phyloP scores from a whole-genome alignment of 2,888 invertebrate species.

The Lepidocyrtoides sp. region DNA sequence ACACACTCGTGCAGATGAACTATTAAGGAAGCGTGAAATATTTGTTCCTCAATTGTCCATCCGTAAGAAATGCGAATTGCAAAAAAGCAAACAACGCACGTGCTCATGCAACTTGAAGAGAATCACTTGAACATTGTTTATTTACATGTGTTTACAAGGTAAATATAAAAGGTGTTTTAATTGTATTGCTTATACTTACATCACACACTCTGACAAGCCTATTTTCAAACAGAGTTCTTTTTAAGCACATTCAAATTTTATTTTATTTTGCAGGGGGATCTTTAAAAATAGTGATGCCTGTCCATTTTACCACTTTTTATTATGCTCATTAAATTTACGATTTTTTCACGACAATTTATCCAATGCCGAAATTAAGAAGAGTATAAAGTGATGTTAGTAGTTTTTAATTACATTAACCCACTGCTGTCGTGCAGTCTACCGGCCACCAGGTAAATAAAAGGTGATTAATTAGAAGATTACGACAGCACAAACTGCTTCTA shows the following conservation, averaged over 20 bases:
- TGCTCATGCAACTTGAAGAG: not conserved
- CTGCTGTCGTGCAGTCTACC: not conserved
- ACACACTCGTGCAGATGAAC: too few species aligned
- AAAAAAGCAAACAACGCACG: not conserved
- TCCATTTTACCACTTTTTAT: too few species aligned
- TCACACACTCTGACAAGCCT: not conserved
- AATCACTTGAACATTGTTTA: not conserved
- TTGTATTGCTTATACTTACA: not conserved
- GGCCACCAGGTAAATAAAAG: not conserved
- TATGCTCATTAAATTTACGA: too few species aligned
- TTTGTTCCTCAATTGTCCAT: not conserved
- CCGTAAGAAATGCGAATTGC: not conserved
- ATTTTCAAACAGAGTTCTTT: too few species aligned
- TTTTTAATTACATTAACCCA: not conserved
- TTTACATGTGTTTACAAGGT: slow-evolving; percentile 2
- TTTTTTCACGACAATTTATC: too few species aligned
- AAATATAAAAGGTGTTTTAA: not conserved
- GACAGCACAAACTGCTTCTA: not conserved
- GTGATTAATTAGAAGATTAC: slow-evolving; percentile 15
- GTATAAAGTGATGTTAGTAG: not conserved
- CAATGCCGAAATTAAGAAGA: not conserved
- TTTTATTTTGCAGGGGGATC: too few species aligned
- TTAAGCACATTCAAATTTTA: too few species aligned
- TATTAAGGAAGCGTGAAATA: slow-evolving; percentile 17
- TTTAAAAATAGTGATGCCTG: too few species aligned